A percentile compares a stretch with the other conserved stretches of the same genome.
Conservation (phyloP, 1,140 invertebrate genomes). For the Papilio machaon region DNA sequence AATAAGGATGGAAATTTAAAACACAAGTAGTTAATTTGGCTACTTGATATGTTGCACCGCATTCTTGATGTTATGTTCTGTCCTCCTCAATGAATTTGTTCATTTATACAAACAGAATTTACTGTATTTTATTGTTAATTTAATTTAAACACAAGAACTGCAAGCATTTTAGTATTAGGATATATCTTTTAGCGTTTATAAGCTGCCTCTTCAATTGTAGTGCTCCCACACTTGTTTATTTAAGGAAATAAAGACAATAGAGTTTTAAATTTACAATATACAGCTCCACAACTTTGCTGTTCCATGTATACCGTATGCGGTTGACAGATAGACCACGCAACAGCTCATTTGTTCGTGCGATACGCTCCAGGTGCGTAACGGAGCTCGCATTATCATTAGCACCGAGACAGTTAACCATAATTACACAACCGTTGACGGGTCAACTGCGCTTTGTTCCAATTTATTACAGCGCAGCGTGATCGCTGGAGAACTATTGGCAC, state of each 20-base stretch:
- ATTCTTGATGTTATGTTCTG: background rate
- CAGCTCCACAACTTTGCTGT: conserved; percentile 16
- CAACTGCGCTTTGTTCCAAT: conserved; percentile 28
- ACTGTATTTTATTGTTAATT: too few species aligned
- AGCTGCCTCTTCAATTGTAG: background rate
- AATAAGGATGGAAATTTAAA: background rate
- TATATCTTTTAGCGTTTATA: background rate
- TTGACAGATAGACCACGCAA: conserved; percentile 33
- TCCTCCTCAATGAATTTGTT: background rate
- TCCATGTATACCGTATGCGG: conserved; percentile 26
- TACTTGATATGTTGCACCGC: too few species aligned
- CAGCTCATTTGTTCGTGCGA: conserved; percentile 30
- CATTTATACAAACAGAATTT: too few species aligned
- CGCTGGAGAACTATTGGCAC: background rate
- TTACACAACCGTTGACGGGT: conserved; percentile 32
- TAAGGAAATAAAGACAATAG: conserved; percentile 8
- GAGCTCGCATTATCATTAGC: conserved; percentile 22
- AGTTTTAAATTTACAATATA: conserved; percentile 5
- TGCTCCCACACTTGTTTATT: background rate
- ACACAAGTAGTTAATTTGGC: too few species aligned
- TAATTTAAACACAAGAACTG: too few species aligned
- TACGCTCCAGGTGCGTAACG: conserved; percentile 32
- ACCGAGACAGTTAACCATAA: conserved; percentile 26
- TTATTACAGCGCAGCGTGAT: conserved; percentile 19
- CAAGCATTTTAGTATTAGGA: background rate